Evolutionary conservation across 2,888 invertebrate genomes (phyloP).

Genomic region (Matsumyia berberina): DNA sequence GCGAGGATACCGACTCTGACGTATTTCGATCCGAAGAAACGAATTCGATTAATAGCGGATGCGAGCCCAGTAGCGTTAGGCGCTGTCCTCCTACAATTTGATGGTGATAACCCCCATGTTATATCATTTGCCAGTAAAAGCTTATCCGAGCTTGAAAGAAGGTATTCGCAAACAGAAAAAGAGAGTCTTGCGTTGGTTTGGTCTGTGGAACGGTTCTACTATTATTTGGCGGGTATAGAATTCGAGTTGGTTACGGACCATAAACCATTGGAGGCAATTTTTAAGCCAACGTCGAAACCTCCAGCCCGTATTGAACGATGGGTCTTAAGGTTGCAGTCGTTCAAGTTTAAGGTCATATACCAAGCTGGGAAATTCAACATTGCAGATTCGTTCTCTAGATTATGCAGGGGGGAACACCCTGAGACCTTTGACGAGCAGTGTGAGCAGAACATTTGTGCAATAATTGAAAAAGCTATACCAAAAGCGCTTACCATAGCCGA

Average conservation of each 20-base stretch:
- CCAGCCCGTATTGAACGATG: slow-evolving; percentile 70
- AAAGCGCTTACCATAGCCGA: slow-evolving; percentile 22
- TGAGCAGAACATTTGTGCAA: slow-evolving; percentile 27
- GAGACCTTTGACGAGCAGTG: slow-evolving; percentile 17
- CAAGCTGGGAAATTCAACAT: slow-evolving; percentile 19
- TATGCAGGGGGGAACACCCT: not conserved
- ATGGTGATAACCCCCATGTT: slow-evolving; percentile 77
- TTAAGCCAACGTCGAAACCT: slow-evolving; percentile 74
- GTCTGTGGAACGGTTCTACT: slow-evolving; percentile 58
- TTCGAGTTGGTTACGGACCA: slow-evolving; percentile 74
- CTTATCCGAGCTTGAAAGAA: slow-evolving; percentile 80
- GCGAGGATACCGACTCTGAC: slow-evolving; percentile 20
- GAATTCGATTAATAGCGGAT: slow-evolving; percentile 21
- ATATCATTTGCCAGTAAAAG: slow-evolving; percentile 82
- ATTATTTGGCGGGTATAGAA: slow-evolving; percentile 61
- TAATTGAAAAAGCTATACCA: slow-evolving; percentile 30
- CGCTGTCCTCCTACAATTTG: slow-evolving; percentile 13
- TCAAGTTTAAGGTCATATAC: slow-evolving; percentile 34
- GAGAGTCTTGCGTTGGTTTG: slow-evolving; percentile 56
- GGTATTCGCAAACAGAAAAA: slow-evolving; percentile 67
- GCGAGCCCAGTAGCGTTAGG: slow-evolving; percentile 38
- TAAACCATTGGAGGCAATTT: slow-evolving; percentile 74
- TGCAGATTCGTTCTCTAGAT: slow-evolving; percentile 40
- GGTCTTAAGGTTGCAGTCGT: slow-evolving; percentile 63
- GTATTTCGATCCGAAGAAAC: slow-evolving; percentile 17